phyloP scores from a whole-genome alignment of 2,113 vertebrate genomes.

The Cacatua alba region DNA sequence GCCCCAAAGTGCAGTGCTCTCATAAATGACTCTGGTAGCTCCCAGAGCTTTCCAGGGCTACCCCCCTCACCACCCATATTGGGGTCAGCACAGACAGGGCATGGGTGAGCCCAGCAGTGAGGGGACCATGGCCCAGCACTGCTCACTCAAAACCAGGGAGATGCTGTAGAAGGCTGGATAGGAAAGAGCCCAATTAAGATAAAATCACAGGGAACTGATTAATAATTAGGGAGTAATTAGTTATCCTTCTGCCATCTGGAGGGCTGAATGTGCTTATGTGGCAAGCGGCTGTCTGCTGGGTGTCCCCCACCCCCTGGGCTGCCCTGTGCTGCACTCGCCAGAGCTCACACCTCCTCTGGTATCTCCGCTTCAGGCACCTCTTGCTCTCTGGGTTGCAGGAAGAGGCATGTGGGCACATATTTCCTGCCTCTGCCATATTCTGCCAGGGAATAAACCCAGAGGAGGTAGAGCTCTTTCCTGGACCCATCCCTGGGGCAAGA shows the following conservation, averaged over 20 bases:
- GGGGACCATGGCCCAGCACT: accelerated
- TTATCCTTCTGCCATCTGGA: conserved; percentile 47
- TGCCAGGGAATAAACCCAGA: not conserved
- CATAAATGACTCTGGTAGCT: not conserved
- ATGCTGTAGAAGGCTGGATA: not conserved
- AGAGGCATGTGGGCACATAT: not conserved
- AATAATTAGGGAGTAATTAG: conserved; percentile 58
- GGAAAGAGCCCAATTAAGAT: conserved; percentile 54
- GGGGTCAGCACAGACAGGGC: not conserved
- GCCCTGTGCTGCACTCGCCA: accelerated
- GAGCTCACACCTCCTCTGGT: not conserved
- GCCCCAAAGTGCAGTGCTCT: not conserved
- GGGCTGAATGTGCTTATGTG: not conserved
- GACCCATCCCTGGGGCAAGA: not conserved
- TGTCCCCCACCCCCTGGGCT: not conserved
- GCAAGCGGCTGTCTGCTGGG: not conserved
- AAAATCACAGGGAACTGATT: conserved; percentile 58
- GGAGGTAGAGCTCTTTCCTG: not conserved
- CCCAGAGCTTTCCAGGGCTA: not conserved
- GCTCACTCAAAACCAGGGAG: accelerated
- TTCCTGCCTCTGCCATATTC: not conserved
- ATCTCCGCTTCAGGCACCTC: not conserved
- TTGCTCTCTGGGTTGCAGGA: not conserved
- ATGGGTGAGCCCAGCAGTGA: not conserved
- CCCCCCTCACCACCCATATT: accelerated